Base-by-base conservation (phyloP, 30 jellyfish, hydroid and myxozoan species). In the Rhopilema esculentum region DNA sequence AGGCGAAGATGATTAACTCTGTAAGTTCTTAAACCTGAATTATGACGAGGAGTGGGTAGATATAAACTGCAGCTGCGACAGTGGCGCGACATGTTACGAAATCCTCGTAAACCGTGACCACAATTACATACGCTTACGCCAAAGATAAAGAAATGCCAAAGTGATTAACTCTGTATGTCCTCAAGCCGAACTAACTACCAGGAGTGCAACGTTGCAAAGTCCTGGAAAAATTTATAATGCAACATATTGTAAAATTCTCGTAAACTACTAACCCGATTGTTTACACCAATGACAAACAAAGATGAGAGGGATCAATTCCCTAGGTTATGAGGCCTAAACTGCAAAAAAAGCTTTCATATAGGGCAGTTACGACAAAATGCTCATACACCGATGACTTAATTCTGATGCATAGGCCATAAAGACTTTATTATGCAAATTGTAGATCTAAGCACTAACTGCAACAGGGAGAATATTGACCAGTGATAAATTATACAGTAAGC, bases 11-110 rank as follows among this genome's bases (percentile, higher is more conserved):
- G 78, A 67, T 26, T 67, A 24, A 32, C 17, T 2, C 29, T 63
- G 17, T 18, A 63, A 63, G 12, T 12, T 40, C 57, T 6, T 40
- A 40, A 40, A 40, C n/a, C n/a, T n/a, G n/a, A n/a, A n/a, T n/a
- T n/a, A n/a, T n/a, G n/a, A n/a, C n/a, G n/a, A 16, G 98, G 98
- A 26, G 87, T 91, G 49, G 75, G 85, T 32, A 84, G 96, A n/a
- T 92, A 92, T 29, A 96, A 96, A 49, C 98, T 96, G 2, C 98
- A 92, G 94, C 64, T 85, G 27, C 88, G 98, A 70, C 98, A 92
- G 49, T 92, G 98, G 98, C 72, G 96, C 19, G 98, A 92, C 74
- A 92, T 92, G 98, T 51, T 92, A 31, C 83, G 84, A 68, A 87
- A 79, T 30, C 96, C 96, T 27, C 84, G 91, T 29, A 77, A 86